Conservation (phyloP, 2,113 vertebrate species). For the Caracal caracal region DNA sequence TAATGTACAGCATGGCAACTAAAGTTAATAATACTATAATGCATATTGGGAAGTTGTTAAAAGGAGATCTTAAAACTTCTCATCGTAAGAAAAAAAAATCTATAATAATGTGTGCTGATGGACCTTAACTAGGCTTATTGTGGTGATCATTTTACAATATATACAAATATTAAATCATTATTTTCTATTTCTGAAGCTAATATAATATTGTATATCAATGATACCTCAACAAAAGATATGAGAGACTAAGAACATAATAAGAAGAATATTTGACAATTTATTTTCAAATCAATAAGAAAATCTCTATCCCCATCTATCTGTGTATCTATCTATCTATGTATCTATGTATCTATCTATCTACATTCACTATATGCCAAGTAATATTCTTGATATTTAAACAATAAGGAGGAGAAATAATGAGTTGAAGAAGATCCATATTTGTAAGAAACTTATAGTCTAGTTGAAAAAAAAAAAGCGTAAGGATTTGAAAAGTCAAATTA, state of each 20-base stretch:
- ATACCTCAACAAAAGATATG: not conserved
- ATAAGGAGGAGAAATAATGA: not conserved
- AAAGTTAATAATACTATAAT: not conserved
- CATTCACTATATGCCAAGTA: not conserved
- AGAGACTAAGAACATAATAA: not conserved
- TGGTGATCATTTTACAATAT: not conserved
- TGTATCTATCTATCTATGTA: too few relatives aligned
- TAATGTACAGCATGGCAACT: not conserved
- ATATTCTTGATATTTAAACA: constrained; percentile 9
- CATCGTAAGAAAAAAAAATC: not conserved
- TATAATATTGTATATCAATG: not conserved
- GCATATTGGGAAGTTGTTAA: not conserved
- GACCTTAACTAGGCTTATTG: not conserved
- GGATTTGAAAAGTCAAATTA: constrained; percentile 36
- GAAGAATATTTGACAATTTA: not conserved
- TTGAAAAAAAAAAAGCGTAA: constrained; percentile 54
- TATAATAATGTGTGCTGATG: not conserved
- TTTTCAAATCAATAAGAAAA: not conserved
- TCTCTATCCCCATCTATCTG: not conserved
- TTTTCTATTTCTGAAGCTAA: not conserved
- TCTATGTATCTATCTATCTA: not conserved
- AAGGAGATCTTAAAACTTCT: not conserved
- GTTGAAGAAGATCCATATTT: not conserved
- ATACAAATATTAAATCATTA: not conserved
- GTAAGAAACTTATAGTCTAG: constrained; percentile 16